Evolutionary conservation across 2,797 vertebrate species (phyloP), one percentile per base, ranked within the genome.

Genomic region (Melanotaenia parkinsoni): DNA sequence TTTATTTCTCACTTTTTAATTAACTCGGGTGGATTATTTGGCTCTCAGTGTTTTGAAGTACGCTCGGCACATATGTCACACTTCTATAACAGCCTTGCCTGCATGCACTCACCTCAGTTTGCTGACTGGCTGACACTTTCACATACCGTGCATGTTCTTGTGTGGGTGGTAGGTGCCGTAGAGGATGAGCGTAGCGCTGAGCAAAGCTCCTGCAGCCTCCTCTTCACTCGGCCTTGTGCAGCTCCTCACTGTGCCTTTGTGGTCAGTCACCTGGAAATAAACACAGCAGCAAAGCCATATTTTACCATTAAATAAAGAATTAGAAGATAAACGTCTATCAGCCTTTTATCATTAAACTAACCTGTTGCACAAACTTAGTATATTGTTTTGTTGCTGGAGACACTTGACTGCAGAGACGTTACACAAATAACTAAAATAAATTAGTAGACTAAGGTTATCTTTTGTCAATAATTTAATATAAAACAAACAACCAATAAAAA

Each of bases 261-360:
- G 88, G 85, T 92, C 86, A 51, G 78, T 82, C 90, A 93, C 89
- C 90, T 94, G 70, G 72, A 82, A 79, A 71, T 37, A 77, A 58
- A 83, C 67, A 85, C 65, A 83, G 47, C 26, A 74, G 30, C 59
- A 63, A 58, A 59, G 63, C 28, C 18, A 22, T 43, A 11, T 70
- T 14, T 65, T 50, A 70, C 26, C 24, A 24, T 45, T 16, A 22
- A 53, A 16, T 4, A 38, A 37, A 22, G 1, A 18, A n/a, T 28
- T 12, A 51, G 14, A 2, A 24, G 20, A 11, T 24, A 33, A 16
- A 13, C 22, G 50, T 33, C 7, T 28, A 20, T 13, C 63, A 56
- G 14, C 14, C 38, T 18, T n/a, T 4, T 2, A 28, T n/a, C 4
- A 30, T 7, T 40, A 43, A 43, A 16, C 1, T 26, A 43, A 56